Evolutionary conservation across 2,797 vertebrate species (phyloP), one percentile per base, ranked within the genome.

Genomic region (Paratrypauchen microcephalus): DNA sequence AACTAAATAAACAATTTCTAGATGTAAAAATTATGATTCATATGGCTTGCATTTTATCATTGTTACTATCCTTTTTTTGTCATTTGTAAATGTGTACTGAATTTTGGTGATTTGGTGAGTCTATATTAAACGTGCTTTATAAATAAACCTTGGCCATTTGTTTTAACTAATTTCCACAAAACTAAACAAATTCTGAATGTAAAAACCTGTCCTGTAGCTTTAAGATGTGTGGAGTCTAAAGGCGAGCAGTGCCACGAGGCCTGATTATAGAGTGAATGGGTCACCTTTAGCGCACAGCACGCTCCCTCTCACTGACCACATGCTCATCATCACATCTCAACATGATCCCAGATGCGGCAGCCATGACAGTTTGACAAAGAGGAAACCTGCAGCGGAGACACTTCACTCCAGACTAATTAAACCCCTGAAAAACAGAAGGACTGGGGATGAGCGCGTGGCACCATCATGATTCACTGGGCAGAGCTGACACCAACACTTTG

Each of bases 371-470:
- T 60, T 74, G 75, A 83, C 71, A 72, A 67, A 6, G 52, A 16
- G 72, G 48, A 60, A 71, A 77, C 83, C 78, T 45, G 65, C 11
- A 45, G 62, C 9, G 15, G 4, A 0, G 26, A 19, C 61, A 54
- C 47, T 52, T 70, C 67, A 68, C 59, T 57, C 78, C 60, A 0
- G 0, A 69, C 70, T 72, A 71, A 85, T 83, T 70, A 75, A 75
- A 67, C 56, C 65, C 28, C 70, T 54, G 58, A 66, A 54, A 72
- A 50, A n/a, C 74, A 65, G 73, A 75, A 24, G 9, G 47, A 9
- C 8, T 56, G 21, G 47, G 56, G 72, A 75, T 54, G 70, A 80
- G 12, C 18, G 70, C 75, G 30, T 26, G 81, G 73, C 28, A n/a
- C 32, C 68, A 41, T 54, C 82, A 74, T 36, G 76, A 69, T 73